A percentile compares a stretch with the other conserved stretches of the same genome.
These are phyloP conservation scores for Glossophaga mutica DNA, from an alignment of 2,797 vertebrate species.

Conservation along the genomic window DNA sequence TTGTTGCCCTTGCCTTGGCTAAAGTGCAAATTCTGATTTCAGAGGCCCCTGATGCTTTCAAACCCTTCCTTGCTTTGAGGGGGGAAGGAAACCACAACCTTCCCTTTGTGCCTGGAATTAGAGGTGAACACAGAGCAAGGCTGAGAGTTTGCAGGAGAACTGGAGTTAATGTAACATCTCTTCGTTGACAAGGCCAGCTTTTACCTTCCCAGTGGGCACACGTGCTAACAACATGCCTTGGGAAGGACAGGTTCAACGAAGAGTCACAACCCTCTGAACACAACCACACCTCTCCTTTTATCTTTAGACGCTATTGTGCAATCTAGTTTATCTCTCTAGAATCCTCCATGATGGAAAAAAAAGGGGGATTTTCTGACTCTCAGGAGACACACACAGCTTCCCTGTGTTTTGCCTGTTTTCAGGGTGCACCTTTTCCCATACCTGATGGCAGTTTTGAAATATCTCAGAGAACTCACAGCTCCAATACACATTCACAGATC, in stretches of 20 bases:
- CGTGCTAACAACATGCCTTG: neutral
- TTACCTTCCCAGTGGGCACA: neutral
- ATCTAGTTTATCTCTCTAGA: neutral
- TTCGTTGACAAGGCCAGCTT: neutral
- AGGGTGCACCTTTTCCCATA: neutral
- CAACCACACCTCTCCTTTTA: neutral
- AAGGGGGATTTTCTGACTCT: neutral
- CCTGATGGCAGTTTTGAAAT: neutral
- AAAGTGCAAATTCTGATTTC: neutral
- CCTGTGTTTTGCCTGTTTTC: neutral
- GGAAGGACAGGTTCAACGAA: conserved; percentile 4
- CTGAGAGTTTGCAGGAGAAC: neutral
- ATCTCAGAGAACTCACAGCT: neutral
- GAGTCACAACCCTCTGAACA: neutral
- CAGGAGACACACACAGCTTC: neutral
- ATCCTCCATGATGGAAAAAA: neutral
- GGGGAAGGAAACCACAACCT: neutral
- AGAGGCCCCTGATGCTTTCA: neutral
- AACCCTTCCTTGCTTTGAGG: neutral
- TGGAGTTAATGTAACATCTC: neutral
- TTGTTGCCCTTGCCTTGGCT: neutral
- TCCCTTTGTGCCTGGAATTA: neutral
- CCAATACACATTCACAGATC: neutral
- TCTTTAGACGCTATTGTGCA: neutral
- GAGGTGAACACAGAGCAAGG: neutral